Base-by-base conservation (phyloP, 1,140 invertebrate genomes). In the Drosophila santomea region DNA sequence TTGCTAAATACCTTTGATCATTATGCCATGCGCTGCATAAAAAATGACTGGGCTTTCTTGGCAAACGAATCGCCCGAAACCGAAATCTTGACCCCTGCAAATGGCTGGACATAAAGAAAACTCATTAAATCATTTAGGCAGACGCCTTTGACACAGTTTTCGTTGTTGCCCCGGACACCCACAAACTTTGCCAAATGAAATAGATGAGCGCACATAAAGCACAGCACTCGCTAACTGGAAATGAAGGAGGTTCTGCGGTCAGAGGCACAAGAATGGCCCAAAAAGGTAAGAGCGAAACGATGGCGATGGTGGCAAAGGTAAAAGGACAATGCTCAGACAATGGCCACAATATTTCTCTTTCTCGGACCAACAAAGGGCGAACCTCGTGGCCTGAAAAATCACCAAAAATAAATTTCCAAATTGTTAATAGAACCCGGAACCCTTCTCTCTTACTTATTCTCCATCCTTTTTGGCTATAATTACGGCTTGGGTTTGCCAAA, bases 91-190 rank as follows among this genome's bases (percentile, higher is more conserved):
- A 74, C 56, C 67, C 59, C 55, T 38, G 43, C 48, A 60, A 60
- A 68, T 58, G 58, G 38, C 17, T 41, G 52, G 51, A 76, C 57
- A 73, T 77, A 81, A 74, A 84, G 77, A 86, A 81, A 85, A 86
- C 82, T 86, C 82, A 78, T 81, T 85, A 85, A 85, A 85, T 86
- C 74, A 86, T 78, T 85, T 74, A 64, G 66, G 66, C 63, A 47
- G 58, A 58, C 66, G 75, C 75, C 74, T 77, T 77, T 76, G 73
- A 76, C 73, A 76, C 72, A 76, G 48, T 76, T 76, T 52, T 17
- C 36, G 47, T 73, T 44, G 39, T 32, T 25, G 47, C 36, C 14
- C 36, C 14, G 25, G 43, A 15, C 23, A 14, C 14, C 32, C 36
- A n/a, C 44, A 32, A 32, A 32, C 7, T 32, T 32, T 52, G 20